Conservation (phyloP, 1,140 invertebrate genomes). For the Drosophila sturtevanti region DNA sequence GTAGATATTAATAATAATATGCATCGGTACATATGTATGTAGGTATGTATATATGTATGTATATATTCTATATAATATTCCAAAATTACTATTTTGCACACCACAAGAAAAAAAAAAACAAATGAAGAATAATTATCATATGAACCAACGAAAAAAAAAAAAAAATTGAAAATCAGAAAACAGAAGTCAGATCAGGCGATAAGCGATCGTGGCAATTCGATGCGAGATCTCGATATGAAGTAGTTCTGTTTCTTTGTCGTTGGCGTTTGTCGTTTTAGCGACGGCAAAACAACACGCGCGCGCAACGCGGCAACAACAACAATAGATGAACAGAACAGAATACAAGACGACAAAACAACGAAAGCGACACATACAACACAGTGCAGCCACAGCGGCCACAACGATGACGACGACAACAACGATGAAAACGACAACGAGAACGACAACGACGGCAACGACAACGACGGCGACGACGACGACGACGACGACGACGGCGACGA, state of each 20-base stretch:
- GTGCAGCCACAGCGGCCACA: slow-evolving; percentile 2
- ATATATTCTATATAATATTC: background rate
- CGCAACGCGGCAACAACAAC: slow-evolving; percentile 47
- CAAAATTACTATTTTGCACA: slow-evolving; percentile 26
- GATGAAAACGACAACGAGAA: too few species aligned
- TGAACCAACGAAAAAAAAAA: slow-evolving; percentile 12
- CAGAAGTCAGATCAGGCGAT: background rate
- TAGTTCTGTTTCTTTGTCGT: slow-evolving; percentile 4
- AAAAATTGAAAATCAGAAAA: too few species aligned
- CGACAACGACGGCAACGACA: slow-evolving; percentile 2
- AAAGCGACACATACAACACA: slow-evolving; percentile 7
- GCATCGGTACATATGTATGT: background rate
- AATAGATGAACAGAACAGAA: slow-evolving; percentile 41
- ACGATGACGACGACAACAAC: background rate
- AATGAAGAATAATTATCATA: slow-evolving; percentile 13
- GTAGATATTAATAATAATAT: background rate
- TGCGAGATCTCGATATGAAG: background rate
- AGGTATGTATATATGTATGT: slow-evolving; percentile 1
- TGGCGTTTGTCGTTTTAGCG: slow-evolving; percentile 59
- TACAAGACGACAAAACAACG: slow-evolving; percentile 13
- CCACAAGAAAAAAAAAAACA: slow-evolving; percentile 48
- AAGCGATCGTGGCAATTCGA: background rate
- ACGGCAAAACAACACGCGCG: slow-evolving; percentile 65
- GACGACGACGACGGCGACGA: slow-evolving; percentile 9
- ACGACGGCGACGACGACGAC: background rate